Evolutionary conservation across 2,113 vertebrate species (phyloP).

Genomic region (Crotophaga sulcirostris): DNA sequence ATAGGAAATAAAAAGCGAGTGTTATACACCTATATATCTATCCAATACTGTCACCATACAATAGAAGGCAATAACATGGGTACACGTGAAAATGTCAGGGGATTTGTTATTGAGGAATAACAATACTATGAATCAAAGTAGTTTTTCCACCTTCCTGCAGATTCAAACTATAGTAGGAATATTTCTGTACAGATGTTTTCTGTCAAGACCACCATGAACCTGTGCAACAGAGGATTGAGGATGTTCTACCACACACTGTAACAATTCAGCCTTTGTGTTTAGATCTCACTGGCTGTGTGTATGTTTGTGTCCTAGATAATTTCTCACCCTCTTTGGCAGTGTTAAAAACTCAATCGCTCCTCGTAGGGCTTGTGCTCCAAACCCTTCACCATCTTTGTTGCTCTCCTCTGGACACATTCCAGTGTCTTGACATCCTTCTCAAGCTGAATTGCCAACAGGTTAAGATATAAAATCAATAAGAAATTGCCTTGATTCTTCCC

Average conservation of each 20-base stretch:
- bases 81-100: background rate
- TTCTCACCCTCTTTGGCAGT: background rate
- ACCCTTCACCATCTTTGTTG: too few species aligned
- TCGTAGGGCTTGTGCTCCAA: too few species aligned
- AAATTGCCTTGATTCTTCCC: background rate
- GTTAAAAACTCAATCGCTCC: too few species aligned
- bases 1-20: too few species aligned
- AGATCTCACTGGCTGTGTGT: background rate
- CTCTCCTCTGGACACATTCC: too few species aligned
- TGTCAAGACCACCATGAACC: fast-evolving
- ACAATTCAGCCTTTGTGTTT: background rate
- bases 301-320: background rate
- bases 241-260: background rate
- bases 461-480: background rate
- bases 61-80: background rate
- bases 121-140: background rate
- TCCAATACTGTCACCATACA: background rate
- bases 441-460: too few species aligned
- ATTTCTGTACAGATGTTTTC: background rate
- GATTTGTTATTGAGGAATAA: background rate
- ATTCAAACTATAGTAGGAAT: background rate
- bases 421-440: too few species aligned
- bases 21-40: too few species aligned
- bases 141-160: background rate
- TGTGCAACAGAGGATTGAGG: background rate